Evolutionary conservation across 2,888 invertebrate genomes (phyloP).

Genomic region (Trissolcus japonicus): DNA sequence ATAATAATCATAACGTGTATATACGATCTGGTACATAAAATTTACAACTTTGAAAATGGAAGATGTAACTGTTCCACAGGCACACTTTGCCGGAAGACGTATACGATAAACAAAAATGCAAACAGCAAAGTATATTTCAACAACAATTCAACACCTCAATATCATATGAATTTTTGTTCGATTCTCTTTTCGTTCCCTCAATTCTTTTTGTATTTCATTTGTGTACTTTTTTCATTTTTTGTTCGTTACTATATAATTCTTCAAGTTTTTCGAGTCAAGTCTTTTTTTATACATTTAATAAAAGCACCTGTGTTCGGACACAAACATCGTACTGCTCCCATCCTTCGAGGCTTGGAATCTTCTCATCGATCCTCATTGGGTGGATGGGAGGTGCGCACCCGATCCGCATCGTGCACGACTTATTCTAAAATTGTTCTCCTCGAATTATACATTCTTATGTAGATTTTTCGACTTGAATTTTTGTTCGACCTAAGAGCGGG

Average conservation of each 20-base stretch:
- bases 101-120: constrained; percentile 62
- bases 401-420: constrained; percentile 65
- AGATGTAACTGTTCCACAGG: constrained; percentile 74
- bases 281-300: background rate
- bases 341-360: constrained; percentile 18
- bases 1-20: constrained; percentile 51
- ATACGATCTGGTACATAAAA: constrained; percentile 55
- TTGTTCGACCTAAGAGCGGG: constrained; percentile 71
- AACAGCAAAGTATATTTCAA: constrained; percentile 55
- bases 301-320: constrained; percentile 45
- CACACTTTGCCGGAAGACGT: constrained; percentile 75
- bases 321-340: constrained; percentile 59
- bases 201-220: constrained; percentile 21
- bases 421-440: constrained; percentile 14
- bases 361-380: constrained; percentile 31
- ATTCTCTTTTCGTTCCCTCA: constrained; percentile 11
- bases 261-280: background rate
- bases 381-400: constrained; percentile 73
- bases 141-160: no score
- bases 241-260: background rate
- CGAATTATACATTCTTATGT: no score
- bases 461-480: background rate
- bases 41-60: constrained; percentile 62
- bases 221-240: background rate
- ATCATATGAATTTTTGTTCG: constrained; percentile 11